Percentiles rank a stretch among this genome's conserved stretches.
phyloP scores from a whole-genome alignment of 2,797 vertebrate genomes.

The Limosa lapponica region DNA sequence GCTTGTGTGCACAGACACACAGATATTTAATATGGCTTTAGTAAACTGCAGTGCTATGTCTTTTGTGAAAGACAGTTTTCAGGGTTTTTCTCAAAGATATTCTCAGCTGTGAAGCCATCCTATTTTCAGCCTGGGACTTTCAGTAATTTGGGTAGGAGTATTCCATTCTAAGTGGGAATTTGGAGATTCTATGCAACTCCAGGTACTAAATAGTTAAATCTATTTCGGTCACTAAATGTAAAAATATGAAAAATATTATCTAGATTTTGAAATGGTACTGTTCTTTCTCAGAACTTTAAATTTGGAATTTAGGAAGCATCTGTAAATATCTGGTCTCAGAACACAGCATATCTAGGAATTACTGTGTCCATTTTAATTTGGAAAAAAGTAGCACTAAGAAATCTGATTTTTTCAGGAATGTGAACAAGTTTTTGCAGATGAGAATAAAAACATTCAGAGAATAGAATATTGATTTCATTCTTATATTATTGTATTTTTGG shows the following conservation, averaged over 20 bases:
- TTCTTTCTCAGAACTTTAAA: not conserved
- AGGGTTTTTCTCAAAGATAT: not conserved
- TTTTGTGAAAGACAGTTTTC: not conserved
- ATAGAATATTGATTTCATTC: not conserved
- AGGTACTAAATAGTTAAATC: not conserved
- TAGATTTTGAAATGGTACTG: not conserved
- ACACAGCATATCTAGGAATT: not conserved
- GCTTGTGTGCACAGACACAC: rapidly evolving
- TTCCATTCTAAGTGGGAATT: not conserved
- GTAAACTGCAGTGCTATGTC: not conserved
- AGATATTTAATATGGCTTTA: not conserved
- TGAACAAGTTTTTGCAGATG: not conserved
- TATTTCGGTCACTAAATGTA: not conserved
- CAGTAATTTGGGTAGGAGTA: not conserved
- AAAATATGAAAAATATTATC: not conserved
- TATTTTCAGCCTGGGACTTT: not conserved
- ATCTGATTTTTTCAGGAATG: not conserved
- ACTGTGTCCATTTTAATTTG: not conserved
- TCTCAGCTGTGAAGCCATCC: not conserved
- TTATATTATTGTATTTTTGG: not conserved
- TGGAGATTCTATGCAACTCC: not conserved
- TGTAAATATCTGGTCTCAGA: not conserved
- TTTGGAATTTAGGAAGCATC: not conserved
- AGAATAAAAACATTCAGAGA: not conserved
- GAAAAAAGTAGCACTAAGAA: not conserved